A percentile compares a stretch with the other conserved stretches of the same genome.
phyloP scores from a whole-genome alignment of 2,113 vertebrate species.

The Gasterosteus nipponicus region DNA sequence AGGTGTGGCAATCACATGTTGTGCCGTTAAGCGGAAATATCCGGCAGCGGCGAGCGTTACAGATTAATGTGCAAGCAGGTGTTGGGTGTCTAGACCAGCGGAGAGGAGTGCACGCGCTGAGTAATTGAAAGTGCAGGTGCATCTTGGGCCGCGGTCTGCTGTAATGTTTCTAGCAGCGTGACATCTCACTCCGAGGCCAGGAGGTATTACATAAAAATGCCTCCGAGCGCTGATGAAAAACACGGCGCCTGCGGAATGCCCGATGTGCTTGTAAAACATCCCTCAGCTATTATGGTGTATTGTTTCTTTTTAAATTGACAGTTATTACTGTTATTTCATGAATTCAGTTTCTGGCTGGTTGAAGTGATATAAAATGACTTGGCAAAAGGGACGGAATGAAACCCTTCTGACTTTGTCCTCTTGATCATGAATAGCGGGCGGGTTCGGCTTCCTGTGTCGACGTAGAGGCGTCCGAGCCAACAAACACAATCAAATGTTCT shows the following conservation, averaged over 20 bases:
- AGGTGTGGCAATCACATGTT: constrained; percentile 68
- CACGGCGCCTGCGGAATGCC: constrained; percentile 47
- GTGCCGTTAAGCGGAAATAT: constrained; percentile 68
- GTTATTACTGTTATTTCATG: constrained; percentile 70
- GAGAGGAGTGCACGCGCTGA: constrained; percentile 52
- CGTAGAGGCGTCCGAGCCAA: constrained; percentile 58
- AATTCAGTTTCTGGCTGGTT: constrained; percentile 61
- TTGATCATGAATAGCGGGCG: constrained; percentile 76
- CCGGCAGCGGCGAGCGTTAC: constrained; percentile 52
- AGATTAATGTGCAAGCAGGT: constrained; percentile 76
- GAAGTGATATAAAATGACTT: constrained; percentile 72
- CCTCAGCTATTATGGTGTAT: constrained; percentile 49
- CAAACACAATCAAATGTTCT: constrained; percentile 73
- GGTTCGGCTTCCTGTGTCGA: constrained; percentile 77
- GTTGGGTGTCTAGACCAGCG: constrained; percentile 72
- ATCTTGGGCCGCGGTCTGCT: constrained; percentile 67
- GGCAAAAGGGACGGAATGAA: constrained; percentile 66
- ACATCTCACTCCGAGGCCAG: constrained; percentile 64
- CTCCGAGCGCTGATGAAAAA: constrained; percentile 50
- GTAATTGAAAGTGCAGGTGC: constrained; percentile 78
- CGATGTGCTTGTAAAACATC: constrained; percentile 66
- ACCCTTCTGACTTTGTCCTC: constrained; percentile 67
- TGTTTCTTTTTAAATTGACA: constrained; percentile 64
- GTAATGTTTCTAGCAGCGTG: constrained; percentile 64
- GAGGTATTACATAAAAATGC: constrained; percentile 61